phyloP scores from a whole-genome alignment of 2,113 vertebrate genomes.

The Globicephala melas region DNA sequence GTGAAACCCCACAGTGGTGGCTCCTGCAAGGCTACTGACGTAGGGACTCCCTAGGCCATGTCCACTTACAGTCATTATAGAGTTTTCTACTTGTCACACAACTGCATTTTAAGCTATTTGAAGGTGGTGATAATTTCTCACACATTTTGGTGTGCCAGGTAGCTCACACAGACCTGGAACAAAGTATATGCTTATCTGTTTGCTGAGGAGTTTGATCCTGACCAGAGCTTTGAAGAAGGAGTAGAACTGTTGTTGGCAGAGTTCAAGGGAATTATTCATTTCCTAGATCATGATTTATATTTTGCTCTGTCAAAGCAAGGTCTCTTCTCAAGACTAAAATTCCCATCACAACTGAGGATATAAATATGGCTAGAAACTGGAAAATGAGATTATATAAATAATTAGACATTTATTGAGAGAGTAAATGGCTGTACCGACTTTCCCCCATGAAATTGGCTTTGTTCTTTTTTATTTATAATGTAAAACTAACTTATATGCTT shows the following conservation, averaged over 20 bases:
- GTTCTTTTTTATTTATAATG: constrained; percentile 34
- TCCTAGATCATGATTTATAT: not conserved
- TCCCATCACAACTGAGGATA: not conserved
- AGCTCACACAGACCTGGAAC: not conserved
- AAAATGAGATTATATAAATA: not conserved
- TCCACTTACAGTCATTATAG: not conserved
- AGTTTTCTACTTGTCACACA: not conserved
- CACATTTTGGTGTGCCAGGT: not conserved
- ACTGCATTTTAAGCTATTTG: not conserved
- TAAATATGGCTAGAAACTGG: not conserved
- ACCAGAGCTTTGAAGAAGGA: not conserved
- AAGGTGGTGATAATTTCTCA: not conserved
- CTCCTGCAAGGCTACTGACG: not conserved
- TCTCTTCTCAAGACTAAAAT: constrained; percentile 20
- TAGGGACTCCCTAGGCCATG: no score
- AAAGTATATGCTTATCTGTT: not conserved
- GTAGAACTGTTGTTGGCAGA: not conserved
- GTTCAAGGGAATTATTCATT: not conserved
- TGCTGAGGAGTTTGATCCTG: not conserved
- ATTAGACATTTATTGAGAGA: constrained; percentile 27
- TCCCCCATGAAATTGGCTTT: not conserved
- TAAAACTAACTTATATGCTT: not conserved
- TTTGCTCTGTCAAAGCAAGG: constrained; percentile 31
- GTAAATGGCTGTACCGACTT: not conserved
- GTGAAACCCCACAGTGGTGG: not conserved